Evolutionary conservation across 2,888 invertebrate genomes (phyloP), one percentile per base, ranked within the genome.

Genomic region (Lepetodrilus schrolli): DNA sequence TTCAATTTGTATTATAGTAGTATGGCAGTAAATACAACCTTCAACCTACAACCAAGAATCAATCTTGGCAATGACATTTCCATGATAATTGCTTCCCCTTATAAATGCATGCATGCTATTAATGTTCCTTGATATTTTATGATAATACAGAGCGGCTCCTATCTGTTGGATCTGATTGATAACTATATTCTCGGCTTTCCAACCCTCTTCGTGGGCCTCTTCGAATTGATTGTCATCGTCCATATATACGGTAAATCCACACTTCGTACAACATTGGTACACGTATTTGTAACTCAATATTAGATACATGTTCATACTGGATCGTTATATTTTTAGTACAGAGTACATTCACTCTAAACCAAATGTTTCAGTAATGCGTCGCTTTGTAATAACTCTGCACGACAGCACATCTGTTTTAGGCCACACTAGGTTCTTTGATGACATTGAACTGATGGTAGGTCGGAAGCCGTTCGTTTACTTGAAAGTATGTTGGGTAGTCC

Each of bases 81-180:
- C 47, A 47, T 47, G 2, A 47, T 2, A 13, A 47, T 7, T 2
- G 17, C 17, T 47, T 47, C 17, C 17, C 47, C 13, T 13, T 47
- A 4, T 17, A 47, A 2, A 47, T n/a, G 47, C 47, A 2, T 47
- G 13, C 7, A 48, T 48, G 17, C 4, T 48, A 48, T 1, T n/a
- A 48, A 21, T 48, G 8, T 4, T 7, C 3, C 8, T 2, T 4
- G 1, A 21, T 20, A 4, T 4, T 48, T 48, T 3, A 20, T 4
- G 1, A n/a, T 83, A 94, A 94, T 80, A 34, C 78, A 90, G 90
- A 88, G 89, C 47, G 91, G 91, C 30, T 87, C 88, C 72, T 90
- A 90, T 75, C 78, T 90, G n/a, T 80, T 91, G 30, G 86, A 88
- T 49, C 66, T 90, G 21, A 84, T 90, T 70, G 90, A 91, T 78